phyloP scores from a whole-genome alignment of 2,113 vertebrate species.

The Chauna torquata region DNA sequence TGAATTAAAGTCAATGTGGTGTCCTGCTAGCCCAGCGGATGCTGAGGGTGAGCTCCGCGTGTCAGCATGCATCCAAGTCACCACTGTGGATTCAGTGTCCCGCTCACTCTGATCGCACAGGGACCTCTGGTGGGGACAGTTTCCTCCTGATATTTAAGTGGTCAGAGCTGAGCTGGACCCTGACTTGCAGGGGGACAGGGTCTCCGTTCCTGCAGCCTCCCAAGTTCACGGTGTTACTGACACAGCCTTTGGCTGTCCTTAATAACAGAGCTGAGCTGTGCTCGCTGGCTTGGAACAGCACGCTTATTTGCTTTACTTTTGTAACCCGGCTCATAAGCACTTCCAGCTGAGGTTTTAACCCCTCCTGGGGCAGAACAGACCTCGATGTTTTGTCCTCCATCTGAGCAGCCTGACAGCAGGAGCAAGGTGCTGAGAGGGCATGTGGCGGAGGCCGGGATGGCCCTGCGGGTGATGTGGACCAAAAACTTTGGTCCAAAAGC shows the following conservation, averaged over 20 bases:
- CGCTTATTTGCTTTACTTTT: background rate
- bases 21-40: fast-evolving
- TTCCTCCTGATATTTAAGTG: background rate
- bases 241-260: background rate
- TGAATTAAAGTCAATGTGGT: background rate
- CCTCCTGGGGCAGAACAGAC: background rate
- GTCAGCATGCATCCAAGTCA: fast-evolving
- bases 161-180: background rate
- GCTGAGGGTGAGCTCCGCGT: fast-evolving
- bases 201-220: background rate
- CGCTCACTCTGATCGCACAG: fast-evolving
- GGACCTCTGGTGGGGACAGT: background rate
- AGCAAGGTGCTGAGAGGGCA: fast-evolving
- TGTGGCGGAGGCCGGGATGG: background rate
- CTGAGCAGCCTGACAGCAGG: background rate
- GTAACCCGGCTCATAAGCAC: background rate
- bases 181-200: background rate
- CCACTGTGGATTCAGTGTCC: background rate
- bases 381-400: background rate
- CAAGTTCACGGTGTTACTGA: fast-evolving
- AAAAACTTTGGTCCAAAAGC: background rate
- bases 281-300: background rate
- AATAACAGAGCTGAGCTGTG: background rate
- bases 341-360: background rate
- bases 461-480: background rate